Conservation (phyloP, 2,113 vertebrate genomes). For the Ailurus styani region DNA sequence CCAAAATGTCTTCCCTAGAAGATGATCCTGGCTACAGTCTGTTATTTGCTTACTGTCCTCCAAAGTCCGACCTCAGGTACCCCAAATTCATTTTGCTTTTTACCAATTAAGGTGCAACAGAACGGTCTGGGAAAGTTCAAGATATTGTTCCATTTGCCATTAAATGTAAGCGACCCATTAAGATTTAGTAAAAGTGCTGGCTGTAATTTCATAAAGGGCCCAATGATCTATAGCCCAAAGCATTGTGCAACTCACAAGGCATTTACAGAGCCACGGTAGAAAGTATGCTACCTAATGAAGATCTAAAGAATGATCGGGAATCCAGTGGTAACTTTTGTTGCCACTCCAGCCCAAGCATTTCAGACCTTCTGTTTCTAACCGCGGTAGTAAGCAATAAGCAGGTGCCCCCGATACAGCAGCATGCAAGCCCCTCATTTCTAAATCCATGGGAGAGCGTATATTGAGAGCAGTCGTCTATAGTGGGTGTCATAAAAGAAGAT, state of each 20-base stretch:
- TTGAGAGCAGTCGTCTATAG: not conserved
- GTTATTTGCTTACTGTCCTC: not conserved
- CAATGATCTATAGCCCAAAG: not conserved
- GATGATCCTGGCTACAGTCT: not conserved
- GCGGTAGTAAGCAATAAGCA: not conserved
- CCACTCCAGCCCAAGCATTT: not conserved
- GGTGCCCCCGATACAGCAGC: rapidly evolving
- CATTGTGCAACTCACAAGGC: not conserved
- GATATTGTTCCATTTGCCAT: not conserved
- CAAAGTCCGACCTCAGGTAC: not conserved
- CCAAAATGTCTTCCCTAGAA: not conserved
- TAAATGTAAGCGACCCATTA: not conserved
- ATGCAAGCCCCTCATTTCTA: not conserved
- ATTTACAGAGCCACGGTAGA: not conserved
- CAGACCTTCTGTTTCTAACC: not conserved
- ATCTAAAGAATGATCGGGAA: not conserved
- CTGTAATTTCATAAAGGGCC: not conserved
- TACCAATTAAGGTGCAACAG: not conserved
- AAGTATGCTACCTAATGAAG: not conserved
- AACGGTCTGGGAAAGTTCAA: not conserved
- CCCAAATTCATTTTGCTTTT: not conserved
- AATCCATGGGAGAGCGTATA: rapidly evolving
- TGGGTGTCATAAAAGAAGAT: not conserved
- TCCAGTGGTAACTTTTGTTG: not conserved
- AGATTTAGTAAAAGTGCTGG: not conserved